Evolutionary conservation across 2,797 vertebrate genomes (phyloP), one percentile per base, ranked within the genome.

Genomic region (Cirrhinus molitorella): DNA sequence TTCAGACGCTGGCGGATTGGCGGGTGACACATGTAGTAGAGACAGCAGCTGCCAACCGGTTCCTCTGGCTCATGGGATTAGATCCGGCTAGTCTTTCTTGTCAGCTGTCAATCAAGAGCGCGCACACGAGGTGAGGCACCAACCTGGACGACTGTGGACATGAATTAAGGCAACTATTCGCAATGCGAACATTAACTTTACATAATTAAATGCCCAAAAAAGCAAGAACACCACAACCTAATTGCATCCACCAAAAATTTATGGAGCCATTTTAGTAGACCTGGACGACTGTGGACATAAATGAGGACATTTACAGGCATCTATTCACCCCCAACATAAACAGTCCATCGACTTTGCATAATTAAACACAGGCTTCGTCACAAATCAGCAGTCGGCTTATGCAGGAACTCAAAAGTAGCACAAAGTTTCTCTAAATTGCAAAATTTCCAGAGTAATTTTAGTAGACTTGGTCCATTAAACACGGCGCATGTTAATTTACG

Each of bases 1-100:
- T 95, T 93, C 92, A 95, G 59, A 68, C 89, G 88, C 88, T 90
- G 49, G 89, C 21, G 45, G 17, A 75, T 80, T 87, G 76, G 86
- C 88, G 88, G 84, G 85, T 88, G 89, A 89, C 89, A 91, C 77
- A 57, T 79, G 57, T 40, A 81, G 79, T 53, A 61, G 59, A 79
- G 37, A 72, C 63, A 61, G 47, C 67, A 80, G 40, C 40, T 83
- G 81, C 70, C 37, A 81, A 3, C 34, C 16, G 37, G 9, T 73
- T 80, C 74, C 75, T 63, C 84, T 76, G 63, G 85, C 84, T 87
- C 90, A 92, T 90, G 91, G 84, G 81, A 93, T 92, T 91, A 87
- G 72, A 57, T 71, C 37, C 49, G 70, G 55, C 74, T 68, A 14
- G 63, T 55, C 73, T 82, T 77, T 65, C 79, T 78, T 79, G 80